Base-by-base conservation (phyloP, 2,113 vertebrate genomes). In the Ranitomeya variabilis region DNA sequence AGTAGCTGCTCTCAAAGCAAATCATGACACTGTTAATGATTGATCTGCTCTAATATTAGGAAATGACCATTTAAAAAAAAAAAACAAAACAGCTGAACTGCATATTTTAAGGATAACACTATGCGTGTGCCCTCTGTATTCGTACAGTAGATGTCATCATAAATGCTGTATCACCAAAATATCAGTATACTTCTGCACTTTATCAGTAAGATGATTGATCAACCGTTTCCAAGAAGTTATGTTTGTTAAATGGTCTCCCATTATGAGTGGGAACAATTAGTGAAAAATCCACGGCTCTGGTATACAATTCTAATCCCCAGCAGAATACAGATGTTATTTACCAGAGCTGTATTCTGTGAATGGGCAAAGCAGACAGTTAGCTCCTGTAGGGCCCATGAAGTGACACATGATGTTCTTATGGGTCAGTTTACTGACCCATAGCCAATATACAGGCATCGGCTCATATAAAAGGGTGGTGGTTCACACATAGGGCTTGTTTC, bases 1-100 rank as follows among this genome's bases (percentile, higher is more conserved):
- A 0, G 90, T 80, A 54, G 90, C 83, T 87, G 51, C 87, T 66
- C 77, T 89, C 88, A 92, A 91, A 89, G 86, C 89, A 86, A 90
- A 71, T 86, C 64, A 66, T 0, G 18, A 91, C 89, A 87, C 90
- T 79, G 88, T 86, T 90, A 78, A 77, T 89, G 87, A 89, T 89
- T 89, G 87, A 89, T 89, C 51, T 23, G 51, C 73, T 57, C 73
- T 69, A 59, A 85, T 89, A 89, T 85, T 89, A 79, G 81, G 18
- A 89, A 79, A 89, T 89, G 37, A 37, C 87, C 66, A 77, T 83
- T 78, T 54, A n/a, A 84, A 69, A 71, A 73, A 9, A 83, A 76
- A 12, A 71, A 73, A 9, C 77, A 76, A 12, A 81, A 45, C n/a
- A 77, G 45, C 80, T 12, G 67, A 51, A 64, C 6, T 14, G 54